Conservation (phyloP, 2,888 invertebrate genomes). For the Galeopsomyia nigrocyanea region DNA sequence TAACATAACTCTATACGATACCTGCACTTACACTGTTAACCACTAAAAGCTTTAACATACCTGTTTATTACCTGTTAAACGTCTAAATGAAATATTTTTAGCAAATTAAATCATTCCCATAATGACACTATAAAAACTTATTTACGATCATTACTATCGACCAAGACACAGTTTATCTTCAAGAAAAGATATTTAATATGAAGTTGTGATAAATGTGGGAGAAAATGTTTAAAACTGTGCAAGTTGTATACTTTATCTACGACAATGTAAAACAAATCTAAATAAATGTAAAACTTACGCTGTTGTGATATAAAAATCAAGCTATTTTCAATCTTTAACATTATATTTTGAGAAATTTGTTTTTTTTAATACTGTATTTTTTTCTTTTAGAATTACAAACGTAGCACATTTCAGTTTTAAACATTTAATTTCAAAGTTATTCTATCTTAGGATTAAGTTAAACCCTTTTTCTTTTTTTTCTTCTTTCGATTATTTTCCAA, state of each 20-base stretch:
- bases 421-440: constrained; percentile 35
- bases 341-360: not conserved
- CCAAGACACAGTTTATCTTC: constrained; percentile 15
- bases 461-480: not conserved
- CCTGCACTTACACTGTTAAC: constrained; percentile 40
- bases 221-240: constrained; percentile 49
- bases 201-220: constrained; percentile 43
- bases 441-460: constrained; percentile 15
- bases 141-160: constrained; percentile 18
- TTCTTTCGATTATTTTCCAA: not conserved
- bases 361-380: constrained; percentile 23
- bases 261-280: constrained; percentile 39
- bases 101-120: not conserved
- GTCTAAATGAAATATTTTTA: constrained; percentile 43
- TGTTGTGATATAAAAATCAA: constrained; percentile 37
- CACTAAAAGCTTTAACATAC: constrained; percentile 35
- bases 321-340: constrained; percentile 3
- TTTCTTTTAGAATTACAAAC: not conserved
- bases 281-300: constrained; percentile 44
- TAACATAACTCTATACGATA: constrained; percentile 9
- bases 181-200: constrained; percentile 20
- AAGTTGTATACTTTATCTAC: constrained; percentile 42
- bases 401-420: constrained; percentile 42
- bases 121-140: constrained; percentile 1
- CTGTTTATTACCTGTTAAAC: constrained; percentile 41